These are phyloP conservation scores for Calonectris borealis DNA, from an alignment of 2,113 vertebrate species.

Conservation along the genomic window DNA sequence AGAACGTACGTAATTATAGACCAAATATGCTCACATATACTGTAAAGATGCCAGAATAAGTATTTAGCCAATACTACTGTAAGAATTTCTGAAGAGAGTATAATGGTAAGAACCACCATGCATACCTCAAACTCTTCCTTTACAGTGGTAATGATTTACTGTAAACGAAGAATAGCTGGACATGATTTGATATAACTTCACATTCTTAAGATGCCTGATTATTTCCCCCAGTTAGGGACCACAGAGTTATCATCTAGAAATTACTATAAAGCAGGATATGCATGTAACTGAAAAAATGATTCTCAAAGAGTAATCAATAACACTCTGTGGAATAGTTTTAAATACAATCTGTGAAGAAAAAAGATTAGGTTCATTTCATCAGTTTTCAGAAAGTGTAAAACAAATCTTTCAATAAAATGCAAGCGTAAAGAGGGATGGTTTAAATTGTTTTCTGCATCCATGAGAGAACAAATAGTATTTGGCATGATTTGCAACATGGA, in stretches of 20 bases:
- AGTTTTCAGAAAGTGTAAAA: not conserved
- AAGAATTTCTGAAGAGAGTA: not conserved
- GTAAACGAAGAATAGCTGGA: not conserved
- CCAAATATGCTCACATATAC: not conserved
- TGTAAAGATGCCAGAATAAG: not conserved
- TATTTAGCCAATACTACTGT: not conserved
- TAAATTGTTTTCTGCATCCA: not conserved
- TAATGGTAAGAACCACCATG: not conserved
- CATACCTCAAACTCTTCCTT: not conserved
- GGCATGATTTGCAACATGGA: not conserved
- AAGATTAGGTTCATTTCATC: not conserved
- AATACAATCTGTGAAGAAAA: not conserved
- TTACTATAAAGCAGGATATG: not conserved
- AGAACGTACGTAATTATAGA: not conserved
- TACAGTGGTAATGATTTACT: not conserved
- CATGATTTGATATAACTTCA: not conserved
- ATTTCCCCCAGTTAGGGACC: not conserved
- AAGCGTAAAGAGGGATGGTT: not conserved
- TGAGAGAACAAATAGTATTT: not conserved
- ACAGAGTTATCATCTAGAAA: not conserved
- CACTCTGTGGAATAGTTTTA: not conserved
- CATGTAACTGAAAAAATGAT: not conserved
- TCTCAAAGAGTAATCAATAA: not conserved
- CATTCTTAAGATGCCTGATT: not conserved
- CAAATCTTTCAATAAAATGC: not conserved